These are phyloP conservation scores for Polietes domitor DNA, from an alignment of 2,888 invertebrate species.

Conservation along the genomic window DNA sequence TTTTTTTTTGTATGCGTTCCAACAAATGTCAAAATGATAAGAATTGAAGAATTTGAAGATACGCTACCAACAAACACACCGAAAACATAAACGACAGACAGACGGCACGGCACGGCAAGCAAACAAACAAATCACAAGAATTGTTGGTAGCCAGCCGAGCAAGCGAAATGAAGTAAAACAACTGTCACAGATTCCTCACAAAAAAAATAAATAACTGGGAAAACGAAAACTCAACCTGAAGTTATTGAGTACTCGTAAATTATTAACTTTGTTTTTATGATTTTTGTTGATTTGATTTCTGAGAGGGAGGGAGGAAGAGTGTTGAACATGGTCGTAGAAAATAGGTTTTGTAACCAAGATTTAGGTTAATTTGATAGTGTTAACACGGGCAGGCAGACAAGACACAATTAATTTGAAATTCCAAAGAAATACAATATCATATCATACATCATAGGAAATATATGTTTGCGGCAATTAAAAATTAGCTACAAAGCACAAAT, in stretches of 20 bases:
- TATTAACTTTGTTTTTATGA: neutral
- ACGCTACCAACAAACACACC: neutral
- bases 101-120: too few relatives aligned
- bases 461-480: too few relatives aligned
- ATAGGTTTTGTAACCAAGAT: neutral
- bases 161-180: neutral
- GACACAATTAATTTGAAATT: too few relatives aligned
- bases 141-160: neutral
- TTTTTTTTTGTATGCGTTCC: neutral
- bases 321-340: neutral
- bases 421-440: too few relatives aligned
- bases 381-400: neutral
- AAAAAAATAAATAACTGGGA: neutral
- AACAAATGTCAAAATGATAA: constrained; percentile 36
- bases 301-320: too few relatives aligned
- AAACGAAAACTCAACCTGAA: neutral
- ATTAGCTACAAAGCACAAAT: too few relatives aligned
- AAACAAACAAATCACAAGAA: constrained; percentile 21
- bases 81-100: neutral
- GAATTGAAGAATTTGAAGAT: constrained; percentile 15
- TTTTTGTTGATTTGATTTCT: too few relatives aligned
- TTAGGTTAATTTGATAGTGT: constrained; percentile 19
- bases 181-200: neutral
- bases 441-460: too few relatives aligned
- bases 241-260: neutral